Conservation (phyloP, 1,140 invertebrate genomes). For the Nebria ingens region DNA sequence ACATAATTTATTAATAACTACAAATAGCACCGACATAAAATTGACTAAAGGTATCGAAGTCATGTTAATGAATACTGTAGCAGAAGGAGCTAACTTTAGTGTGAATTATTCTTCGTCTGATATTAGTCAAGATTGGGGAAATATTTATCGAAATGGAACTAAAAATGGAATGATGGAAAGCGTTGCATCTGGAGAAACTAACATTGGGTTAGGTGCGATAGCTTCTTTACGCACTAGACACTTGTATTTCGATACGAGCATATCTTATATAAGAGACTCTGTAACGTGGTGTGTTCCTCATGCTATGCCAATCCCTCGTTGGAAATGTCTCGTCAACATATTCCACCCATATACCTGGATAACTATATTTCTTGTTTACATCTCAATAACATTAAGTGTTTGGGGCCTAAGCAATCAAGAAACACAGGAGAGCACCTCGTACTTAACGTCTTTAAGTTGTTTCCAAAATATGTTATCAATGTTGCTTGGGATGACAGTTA, state of each 20-base stretch:
- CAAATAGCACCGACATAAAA: not conserved
- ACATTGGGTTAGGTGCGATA: slow-evolving; percentile 15
- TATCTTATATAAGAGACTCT: slow-evolving; percentile 16
- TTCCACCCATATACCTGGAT: slow-evolving; percentile 9
- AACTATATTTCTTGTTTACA: slow-evolving; percentile 9
- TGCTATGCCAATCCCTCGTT: not conserved
- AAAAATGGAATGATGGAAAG: slow-evolving; percentile 13
- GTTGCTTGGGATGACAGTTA: slow-evolving; percentile 16
- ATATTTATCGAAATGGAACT: slow-evolving; percentile 16
- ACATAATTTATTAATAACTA: not conserved
- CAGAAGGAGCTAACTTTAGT: slow-evolving; percentile 15
- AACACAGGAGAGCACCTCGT: not conserved
- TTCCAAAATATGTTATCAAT: slow-evolving; percentile 13
- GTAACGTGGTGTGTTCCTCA: slow-evolving; percentile 19
- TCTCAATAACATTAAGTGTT: slow-evolving; percentile 13
- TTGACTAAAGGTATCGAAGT: slow-evolving; percentile 19
- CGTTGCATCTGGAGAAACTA: not conserved
- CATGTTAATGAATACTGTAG: slow-evolving; percentile 18
- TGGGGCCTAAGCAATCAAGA: slow-evolving; percentile 11
- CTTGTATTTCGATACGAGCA: slow-evolving; percentile 14
- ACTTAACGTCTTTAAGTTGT: slow-evolving; percentile 12
- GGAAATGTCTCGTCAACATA: not conserved
- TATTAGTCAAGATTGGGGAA: slow-evolving; percentile 14
- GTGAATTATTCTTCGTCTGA: slow-evolving; percentile 16
- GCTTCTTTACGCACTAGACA: slow-evolving; percentile 11